Evolutionary conservation across 2,888 invertebrate species (phyloP), one percentile per base, ranked within the genome.

Genomic region (Miltochrista miniata): DNA sequence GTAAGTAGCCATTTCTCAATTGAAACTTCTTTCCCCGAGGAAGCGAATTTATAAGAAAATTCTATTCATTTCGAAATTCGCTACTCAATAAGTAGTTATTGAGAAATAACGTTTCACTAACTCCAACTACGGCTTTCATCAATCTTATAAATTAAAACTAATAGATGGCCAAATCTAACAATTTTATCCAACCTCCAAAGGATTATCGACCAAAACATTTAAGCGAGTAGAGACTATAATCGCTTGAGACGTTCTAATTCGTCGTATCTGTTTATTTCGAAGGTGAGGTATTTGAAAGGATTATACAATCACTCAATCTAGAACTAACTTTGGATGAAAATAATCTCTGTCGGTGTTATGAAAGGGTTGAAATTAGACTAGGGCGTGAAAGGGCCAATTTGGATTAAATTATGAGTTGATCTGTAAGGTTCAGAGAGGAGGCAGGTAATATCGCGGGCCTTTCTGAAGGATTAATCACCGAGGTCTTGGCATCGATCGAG

Each of bases 351-450:
- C 0, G 0, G 7, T 1, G 0, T 43, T 12, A 7, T 7, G 1
- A 35, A 46, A 66, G 35, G 40, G 62, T 57, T 45, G 48, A 52
- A 30, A 34, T 52, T 62, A 11, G 9, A 36, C 30, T 49, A 54
- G 42, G 14, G 36, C 11, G 10, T 15, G 33, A 33, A 13, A 41
- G 39, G 38, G 51, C 49, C 61, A 59, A 67, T 57, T 56, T 55
- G 60, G 62, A 59, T 54, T 59, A 64, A 66, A 69, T 59, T 68
- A 68, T 67, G 53, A 65, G 60, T 57, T 54, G 61, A 60, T 58
- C 52, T 60, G 50, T 35, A 38, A 42, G 40, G 56, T 43, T 43
- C 24, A 34, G 51, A 40, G 39, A 43, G 41, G 48, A 42, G 48
- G 44, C 45, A 50, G 58, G 58, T 64, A 61, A 53, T 52, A 59